phyloP scores from a whole-genome alignment of 2,113 vertebrate species.

The Mormoops blainvillei region DNA sequence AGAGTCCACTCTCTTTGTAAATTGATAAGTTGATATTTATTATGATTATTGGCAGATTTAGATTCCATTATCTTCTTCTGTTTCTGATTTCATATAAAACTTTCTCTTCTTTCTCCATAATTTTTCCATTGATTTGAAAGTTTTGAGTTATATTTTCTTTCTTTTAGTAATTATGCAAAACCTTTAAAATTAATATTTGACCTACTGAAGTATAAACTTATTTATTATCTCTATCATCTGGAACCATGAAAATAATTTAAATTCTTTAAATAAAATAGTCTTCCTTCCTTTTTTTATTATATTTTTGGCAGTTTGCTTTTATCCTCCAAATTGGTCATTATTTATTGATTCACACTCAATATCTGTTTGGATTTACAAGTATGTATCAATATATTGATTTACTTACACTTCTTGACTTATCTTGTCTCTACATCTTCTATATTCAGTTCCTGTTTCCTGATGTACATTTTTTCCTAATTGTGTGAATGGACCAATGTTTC shows the following conservation, averaged over 20 bases:
- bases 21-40: background rate
- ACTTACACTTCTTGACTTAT: background rate
- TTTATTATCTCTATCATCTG: background rate
- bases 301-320: background rate
- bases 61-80: background rate
- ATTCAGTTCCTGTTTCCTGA: background rate
- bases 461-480: background rate
- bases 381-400: background rate
- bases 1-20: background rate
- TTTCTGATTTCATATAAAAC: background rate
- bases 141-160: background rate
- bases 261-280: background rate
- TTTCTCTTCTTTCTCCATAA: background rate
- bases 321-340: background rate
- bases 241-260: background rate
- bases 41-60: background rate
- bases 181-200: background rate
- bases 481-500: background rate
- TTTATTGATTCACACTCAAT: background rate
- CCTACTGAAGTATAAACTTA: background rate
- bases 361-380: background rate
- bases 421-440: background rate
- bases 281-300: background rate
- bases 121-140: background rate
- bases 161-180: background rate